Base-by-base conservation (phyloP, 2,797 vertebrate species). In the Clarias platycephalus region DNA sequence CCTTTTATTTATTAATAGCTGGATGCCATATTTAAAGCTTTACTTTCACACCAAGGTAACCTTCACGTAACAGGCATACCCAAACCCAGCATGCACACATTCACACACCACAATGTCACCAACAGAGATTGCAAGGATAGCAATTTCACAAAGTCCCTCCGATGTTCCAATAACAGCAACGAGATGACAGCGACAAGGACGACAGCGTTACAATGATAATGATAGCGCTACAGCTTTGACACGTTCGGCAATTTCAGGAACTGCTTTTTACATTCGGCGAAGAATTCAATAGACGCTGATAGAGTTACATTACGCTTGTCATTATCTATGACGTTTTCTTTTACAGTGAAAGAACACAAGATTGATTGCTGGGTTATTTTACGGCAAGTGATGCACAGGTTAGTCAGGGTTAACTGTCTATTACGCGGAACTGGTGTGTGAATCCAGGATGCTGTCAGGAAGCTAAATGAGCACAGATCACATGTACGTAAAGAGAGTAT, bases 391-490 rank as follows among this genome's bases (percentile, higher is more conserved):
- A 85, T 83, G 80, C 72, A n/a, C 60, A 37, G 58, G 37, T 55
- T 37, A 86, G 89, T 83, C 81, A 87, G 88, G 79, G 88, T 89
- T 87, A 88, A 90, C 76, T 83, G 83, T 86, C 83, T 87, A 85
- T 90, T 88, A 88, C 80, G 79, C 83, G 85, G 67, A 87, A 87
- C 75, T 85, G 81, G 81, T 40, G 18, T 83, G 81, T 70, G 83
- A 84, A 84, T 88, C 83, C 81, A 78, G 85, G 60, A 77, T 82
- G 74, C 82, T 86, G 83, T 86, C 81, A 82, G 76, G 53, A 74
- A 82, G 76, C 80, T 89, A 85, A 88, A 88, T 85, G 76, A 86
- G 81, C 83, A 82, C 80, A 82, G 84, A 88, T 83, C 77, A 76
- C 68, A 70, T 84, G 64, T n/a, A n/a, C n/a, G n/a, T 55, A 67